Evolutionary conservation across 2,888 invertebrate genomes (phyloP), one percentile per base, ranked within the genome.

Genomic region (Gandaritis pyraliata): DNA sequence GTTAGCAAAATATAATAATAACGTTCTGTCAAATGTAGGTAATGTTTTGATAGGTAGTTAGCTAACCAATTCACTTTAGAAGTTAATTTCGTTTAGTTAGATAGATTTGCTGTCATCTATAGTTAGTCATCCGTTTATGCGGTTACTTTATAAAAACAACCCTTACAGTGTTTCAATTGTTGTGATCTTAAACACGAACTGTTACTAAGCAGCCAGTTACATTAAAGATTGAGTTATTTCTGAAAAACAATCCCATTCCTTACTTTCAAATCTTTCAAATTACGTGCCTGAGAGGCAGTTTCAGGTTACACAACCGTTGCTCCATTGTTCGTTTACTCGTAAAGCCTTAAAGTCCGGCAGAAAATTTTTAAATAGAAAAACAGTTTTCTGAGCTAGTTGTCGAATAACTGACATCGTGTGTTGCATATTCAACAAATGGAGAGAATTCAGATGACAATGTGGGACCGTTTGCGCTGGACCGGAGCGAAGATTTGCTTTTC

Each of bases 341-440:
- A 38, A 60, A 56, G 68, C 61, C 33, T 68, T 55, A 58, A 77
- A 85, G 80, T 81, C 76, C 79, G 81, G 74, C 81, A 77, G 80
- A 85, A 85, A 84, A 78, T 82, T 77, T 66, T 74, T 69, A 73
- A 79, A 80, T 78, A 72, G 76, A 75, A 71, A 73, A 72, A 68
- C 61, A 68, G 67, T 69, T 45, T 50, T 29, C 49, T 51, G 51
- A 29, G 36, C 55, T 60, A 54, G 50, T 51, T 60, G 43, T 59
- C 38, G 56, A 61, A 70, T 75, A 71, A 66, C 65, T 67, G 68
- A 6, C 47, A 56, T 64, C 59, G 55, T 68, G 59, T 76, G 72
- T 80, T 87, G 80, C 79, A 88, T 87, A 86, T 87, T 85, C 79
- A 82, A 78, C 65, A 57, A 64, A 18, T 41, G 50, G 50, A 61